These are phyloP conservation scores for Lepus timidus DNA, from an alignment of 2,113 vertebrate species.

Conservation along the genomic window DNA sequence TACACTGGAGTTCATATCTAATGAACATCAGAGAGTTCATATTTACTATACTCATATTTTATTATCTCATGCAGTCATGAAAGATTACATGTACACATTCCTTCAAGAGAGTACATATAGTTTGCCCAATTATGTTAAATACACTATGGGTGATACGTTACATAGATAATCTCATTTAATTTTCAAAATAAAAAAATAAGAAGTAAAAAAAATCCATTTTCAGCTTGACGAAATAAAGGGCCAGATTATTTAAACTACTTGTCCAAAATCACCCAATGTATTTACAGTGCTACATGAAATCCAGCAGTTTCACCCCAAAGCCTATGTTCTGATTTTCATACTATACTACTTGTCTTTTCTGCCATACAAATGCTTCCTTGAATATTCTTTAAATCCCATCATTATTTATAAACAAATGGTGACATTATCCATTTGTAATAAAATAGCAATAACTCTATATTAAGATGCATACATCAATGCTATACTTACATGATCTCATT, in stretches of 20 bases:
- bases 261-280: neutral
- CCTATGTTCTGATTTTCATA: neutral
- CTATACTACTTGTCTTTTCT: neutral
- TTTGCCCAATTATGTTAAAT: neutral
- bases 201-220: slow-evolving; percentile 12
- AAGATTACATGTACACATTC: neutral
- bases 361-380: neutral
- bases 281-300: neutral
- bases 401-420: neutral
- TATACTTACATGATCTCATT: too few relatives aligned
- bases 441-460: neutral
- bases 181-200: neutral
- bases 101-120: neutral
- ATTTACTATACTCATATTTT: neutral
- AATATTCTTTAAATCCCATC: neutral
- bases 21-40: neutral
- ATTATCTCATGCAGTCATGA: neutral
- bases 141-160: neutral
- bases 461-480: neutral
- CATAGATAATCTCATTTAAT: too few relatives aligned
- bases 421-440: neutral
- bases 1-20: neutral
- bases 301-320: neutral
- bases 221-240: slow-evolving; percentile 5
- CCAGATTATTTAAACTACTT: neutral